Base-by-base conservation (phyloP, 2,113 vertebrate species). In the Hippocampus guttulatus region DNA sequence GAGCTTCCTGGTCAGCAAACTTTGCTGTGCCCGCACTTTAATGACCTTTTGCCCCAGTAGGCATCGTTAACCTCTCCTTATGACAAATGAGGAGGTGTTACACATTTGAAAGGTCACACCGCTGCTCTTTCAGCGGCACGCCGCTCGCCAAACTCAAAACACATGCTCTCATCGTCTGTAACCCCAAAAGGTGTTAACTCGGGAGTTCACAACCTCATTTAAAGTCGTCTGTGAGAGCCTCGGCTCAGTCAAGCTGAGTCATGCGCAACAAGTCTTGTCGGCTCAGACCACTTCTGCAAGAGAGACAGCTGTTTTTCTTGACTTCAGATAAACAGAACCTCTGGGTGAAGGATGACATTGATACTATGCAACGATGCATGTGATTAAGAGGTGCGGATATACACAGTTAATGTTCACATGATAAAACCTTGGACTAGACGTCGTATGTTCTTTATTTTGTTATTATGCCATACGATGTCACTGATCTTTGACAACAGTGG, bases 81-180 rank as follows among this genome's bases (percentile, higher is more conserved):
- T 73, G 75, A 89, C 88, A 89, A 88, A 90, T 91, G 88, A 90
- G 85, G 78, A 88, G 82, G 88, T 90, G 88, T 89, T 87, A 74
- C 60, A 40, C 20, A 11, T 85, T 87, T 83, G 84, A 83, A 81
- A 83, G 88, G 84, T 90, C 86, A 84, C 64, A 30, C 41, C 0
- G 62, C 73, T 54, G 68, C 77, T 77, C 74, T 52, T 30, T 51
- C 54, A 75, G 71, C 66, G 30, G 60, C 57, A 33, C 41, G 69
- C 40, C 18, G 51, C 60, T 68, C 54, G 57, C 64, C 67, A 80
- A 90, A 83, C 80, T 27, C 65, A 64, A 72, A 84, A 76, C 88
- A 89, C 68, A 85, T 88, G 82, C 77, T 77, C 69, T 64, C 75
- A 62, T 84, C 70, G 51, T 78, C 57, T 63, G 71, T 74, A 86